Base-by-base conservation (phyloP, 2,888 invertebrate genomes). In the Dioctria rufipes region DNA sequence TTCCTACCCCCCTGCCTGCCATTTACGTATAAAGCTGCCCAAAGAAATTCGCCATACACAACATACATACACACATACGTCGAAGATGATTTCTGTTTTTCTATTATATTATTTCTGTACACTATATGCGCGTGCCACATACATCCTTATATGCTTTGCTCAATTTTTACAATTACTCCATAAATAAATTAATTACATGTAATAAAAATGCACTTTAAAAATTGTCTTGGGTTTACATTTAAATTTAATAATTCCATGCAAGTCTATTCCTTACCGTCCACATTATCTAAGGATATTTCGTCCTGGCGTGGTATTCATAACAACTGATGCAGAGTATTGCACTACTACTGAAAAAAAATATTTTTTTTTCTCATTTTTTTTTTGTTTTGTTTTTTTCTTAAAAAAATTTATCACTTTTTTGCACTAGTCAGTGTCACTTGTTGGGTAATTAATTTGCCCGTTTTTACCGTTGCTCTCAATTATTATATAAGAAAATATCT, bases 171-270 rank as follows among this genome's bases (percentile, higher is more conserved):
- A 39, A 49, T 51, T 49, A 25, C 37, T 69, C 11, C 8, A 3
- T 51, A 11, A 4, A 37, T 51, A 54, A 67, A 69, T 49, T 43
- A 69, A 9, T 37, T 51, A 51, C 69, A 69, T 51, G 51, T 51
- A 69, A 37, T 69, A 69, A 69, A 54, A 69, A 69, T 51, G 51
- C 69, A 69, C 69, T 69, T 69, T 69, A 4, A 51, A n/a, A 69
- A 51, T 51, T 69, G 49, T 69, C 51, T 69, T 69, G 39, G 8
- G 25, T n/a, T 69, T 69, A 51, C 69, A 69, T 5, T 51, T 49
- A 69, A 69, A 37, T 13, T n/a, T 61, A 69, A 39, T 9, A 13
- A 51, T 3, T 69, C 8, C 51, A 51, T 4, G 3, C 39, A 37
- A 11, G 46, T 11, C 40, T 42, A 11, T 0, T 39, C 51, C 69